Evolutionary conservation across 2,888 invertebrate species (phyloP).

Genomic region (Glyphotaelius pellucidus): DNA sequence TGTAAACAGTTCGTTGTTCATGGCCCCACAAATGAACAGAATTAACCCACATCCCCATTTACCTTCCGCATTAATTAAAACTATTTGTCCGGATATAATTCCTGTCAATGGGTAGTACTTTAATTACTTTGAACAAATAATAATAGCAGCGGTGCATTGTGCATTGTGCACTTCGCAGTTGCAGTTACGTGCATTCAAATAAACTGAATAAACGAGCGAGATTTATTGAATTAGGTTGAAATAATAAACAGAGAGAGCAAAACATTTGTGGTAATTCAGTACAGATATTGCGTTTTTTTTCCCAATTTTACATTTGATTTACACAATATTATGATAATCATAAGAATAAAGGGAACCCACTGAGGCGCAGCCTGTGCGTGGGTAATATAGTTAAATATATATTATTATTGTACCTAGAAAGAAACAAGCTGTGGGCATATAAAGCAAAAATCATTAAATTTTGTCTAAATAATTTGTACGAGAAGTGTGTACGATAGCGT

Average conservation of each 20-base stretch:
- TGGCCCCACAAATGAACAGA: neutral
- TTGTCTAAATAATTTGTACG: too few species aligned
- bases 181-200: neutral
- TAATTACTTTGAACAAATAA: neutral
- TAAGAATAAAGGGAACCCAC: too few species aligned
- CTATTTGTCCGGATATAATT: neutral
- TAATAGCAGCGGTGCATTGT: neutral
- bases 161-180: neutral
- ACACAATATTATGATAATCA: too few species aligned
- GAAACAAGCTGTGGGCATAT: too few species aligned
- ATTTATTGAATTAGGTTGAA: slow-evolving; percentile 29
- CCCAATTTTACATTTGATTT: too few species aligned
- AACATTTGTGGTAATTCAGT: neutral
- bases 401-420: too few species aligned
- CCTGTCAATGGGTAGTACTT: neutral
- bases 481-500: too few species aligned
- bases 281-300: too few species aligned
- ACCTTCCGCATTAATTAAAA: neutral
- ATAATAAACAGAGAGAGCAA: neutral
- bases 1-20: neutral
- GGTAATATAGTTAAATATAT: too few species aligned
- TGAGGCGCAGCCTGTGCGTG: too few species aligned
- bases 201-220: neutral
- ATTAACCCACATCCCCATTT: neutral
- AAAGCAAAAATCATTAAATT: too few species aligned